phyloP scores from a whole-genome alignment of 2,888 invertebrate species.

The Miltochrista miniata region DNA sequence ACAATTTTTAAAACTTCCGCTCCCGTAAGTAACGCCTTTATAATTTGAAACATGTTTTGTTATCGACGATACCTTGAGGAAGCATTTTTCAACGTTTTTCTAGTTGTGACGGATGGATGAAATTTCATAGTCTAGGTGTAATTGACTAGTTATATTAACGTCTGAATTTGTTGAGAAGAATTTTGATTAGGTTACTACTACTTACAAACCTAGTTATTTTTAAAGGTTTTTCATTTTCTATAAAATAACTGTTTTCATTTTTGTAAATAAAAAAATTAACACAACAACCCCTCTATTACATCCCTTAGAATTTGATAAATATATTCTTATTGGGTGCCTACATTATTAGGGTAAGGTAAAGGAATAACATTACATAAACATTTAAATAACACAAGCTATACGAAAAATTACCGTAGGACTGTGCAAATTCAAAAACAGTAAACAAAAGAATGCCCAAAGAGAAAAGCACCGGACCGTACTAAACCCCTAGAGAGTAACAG shows the following conservation, averaged over 20 bases:
- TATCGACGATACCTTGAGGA: conserved; percentile 28
- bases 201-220: too few species aligned
- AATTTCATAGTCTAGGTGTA: conserved; percentile 1
- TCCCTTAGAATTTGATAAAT: too few species aligned
- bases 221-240: too few species aligned
- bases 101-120: conserved; percentile 11
- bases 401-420: conserved; percentile 43
- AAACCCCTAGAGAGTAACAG: conserved; percentile 49
- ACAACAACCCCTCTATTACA: too few species aligned
- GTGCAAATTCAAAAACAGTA: conserved; percentile 67
- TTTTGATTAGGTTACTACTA: too few species aligned
- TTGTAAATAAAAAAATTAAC: too few species aligned
- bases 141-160: not conserved
- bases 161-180: too few species aligned
- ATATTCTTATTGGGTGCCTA: not conserved
- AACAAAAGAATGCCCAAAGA: conserved; percentile 66
- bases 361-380: not conserved
- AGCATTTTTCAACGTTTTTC: conserved; percentile 9
- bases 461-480: conserved; percentile 47
- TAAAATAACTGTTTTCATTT: too few species aligned
- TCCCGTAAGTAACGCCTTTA: conserved; percentile 35
- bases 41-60: conserved; percentile 47
- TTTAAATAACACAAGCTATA: not conserved
- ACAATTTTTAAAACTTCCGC: conserved; percentile 57
- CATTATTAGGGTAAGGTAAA: not conserved